A percentile compares a stretch with the other conserved stretches of the same genome.
Conservation (phyloP, 2,797 vertebrate genomes). For the Anguilla pacifica region DNA sequence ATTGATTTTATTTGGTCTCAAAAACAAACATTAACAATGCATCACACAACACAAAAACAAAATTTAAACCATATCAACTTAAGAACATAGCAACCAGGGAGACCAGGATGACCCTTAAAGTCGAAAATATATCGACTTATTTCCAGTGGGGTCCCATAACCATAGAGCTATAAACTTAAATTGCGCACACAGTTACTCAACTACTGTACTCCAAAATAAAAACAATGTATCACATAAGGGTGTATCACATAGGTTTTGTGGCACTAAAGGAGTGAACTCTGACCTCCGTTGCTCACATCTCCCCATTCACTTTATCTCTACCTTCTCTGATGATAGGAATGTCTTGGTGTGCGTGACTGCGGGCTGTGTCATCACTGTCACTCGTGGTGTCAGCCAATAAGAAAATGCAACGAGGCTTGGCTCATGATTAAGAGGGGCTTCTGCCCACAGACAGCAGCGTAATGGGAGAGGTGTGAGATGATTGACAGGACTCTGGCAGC, state of each 20-base stretch:
- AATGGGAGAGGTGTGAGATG: neutral
- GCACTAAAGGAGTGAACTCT: neutral
- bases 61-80: too few species aligned
- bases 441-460: neutral
- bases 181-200: too few species aligned
- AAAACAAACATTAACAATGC: too few species aligned
- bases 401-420: neutral
- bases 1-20: too few species aligned
- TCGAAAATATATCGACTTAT: too few species aligned
- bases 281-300: neutral
- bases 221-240: too few species aligned
- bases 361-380: neutral
- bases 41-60: too few species aligned
- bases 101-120: too few species aligned
- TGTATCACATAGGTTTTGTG: neutral
- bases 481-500: constrained; percentile 21
- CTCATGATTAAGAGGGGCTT: neutral
- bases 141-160: too few species aligned
- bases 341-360: neutral
- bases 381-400: neutral
- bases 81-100: too few species aligned
- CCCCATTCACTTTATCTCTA: neutral
- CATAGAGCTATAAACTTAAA: too few species aligned
- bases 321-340: neutral
- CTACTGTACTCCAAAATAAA: too few species aligned